Conservation (phyloP, 2,113 vertebrate species). For the Fulica atra region DNA sequence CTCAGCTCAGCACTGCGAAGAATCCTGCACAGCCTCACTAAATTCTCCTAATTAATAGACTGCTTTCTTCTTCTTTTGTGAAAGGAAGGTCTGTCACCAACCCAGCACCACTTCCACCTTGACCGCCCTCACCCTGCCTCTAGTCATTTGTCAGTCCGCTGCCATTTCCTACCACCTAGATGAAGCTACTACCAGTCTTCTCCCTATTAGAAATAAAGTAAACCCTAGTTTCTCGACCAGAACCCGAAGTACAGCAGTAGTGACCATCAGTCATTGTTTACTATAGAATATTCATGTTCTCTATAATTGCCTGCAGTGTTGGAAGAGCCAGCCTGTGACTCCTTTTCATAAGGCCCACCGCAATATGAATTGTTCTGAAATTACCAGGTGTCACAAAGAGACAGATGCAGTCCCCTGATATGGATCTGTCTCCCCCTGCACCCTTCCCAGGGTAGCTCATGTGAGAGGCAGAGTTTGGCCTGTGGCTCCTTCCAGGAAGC, state of each 20-base stretch:
- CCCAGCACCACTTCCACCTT: background rate
- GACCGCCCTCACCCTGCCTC: background rate
- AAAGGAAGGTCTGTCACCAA: background rate
- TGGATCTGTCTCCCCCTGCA: background rate
- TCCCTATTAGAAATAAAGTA: background rate
- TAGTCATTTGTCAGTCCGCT: background rate
- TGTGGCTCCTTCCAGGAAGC: accelerated
- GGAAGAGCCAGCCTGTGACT: background rate
- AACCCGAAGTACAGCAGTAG: background rate
- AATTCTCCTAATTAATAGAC: background rate
- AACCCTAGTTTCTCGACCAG: background rate
- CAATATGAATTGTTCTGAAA: background rate
- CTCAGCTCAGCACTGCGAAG: background rate
- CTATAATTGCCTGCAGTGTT: background rate
- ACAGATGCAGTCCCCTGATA: background rate
- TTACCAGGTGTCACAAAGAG: background rate
- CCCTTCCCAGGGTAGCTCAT: accelerated
- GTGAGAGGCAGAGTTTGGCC: background rate
- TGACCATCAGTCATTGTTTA: background rate
- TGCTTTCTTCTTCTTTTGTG: background rate
- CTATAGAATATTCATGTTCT: background rate
- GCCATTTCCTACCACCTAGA: background rate
- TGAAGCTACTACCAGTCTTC: background rate
- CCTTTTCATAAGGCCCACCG: background rate
- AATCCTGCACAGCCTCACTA: background rate